Conservation (phyloP, 37 sponge, comb jelly and placozoan genomes). For the Amphimedon queenslandica region DNA sequence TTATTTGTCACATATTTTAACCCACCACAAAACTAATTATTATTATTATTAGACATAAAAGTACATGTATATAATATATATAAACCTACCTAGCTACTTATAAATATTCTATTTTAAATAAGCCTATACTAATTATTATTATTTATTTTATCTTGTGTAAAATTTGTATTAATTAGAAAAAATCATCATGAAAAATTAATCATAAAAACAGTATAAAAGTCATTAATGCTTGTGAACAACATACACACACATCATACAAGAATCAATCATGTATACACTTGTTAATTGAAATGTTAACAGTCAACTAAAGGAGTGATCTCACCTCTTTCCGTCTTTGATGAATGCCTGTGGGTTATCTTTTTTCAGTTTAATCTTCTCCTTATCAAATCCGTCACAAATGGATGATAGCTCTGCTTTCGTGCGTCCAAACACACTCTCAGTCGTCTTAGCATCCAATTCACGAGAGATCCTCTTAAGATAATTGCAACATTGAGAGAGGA, state of each 20-base stretch:
- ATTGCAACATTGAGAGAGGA: conserved; percentile 12
- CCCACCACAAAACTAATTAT: too few species aligned
- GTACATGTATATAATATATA: too few species aligned
- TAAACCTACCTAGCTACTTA: too few species aligned
- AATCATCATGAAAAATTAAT: too few species aligned
- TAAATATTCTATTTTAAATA: too few species aligned
- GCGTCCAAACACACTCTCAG: conserved; percentile 30
- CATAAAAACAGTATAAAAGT: too few species aligned
- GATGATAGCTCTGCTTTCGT: conserved; percentile 19
- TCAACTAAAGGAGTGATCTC: background rate
- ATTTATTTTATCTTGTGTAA: too few species aligned
- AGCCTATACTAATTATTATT: too few species aligned
- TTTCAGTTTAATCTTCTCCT: background rate
- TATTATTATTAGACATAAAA: too few species aligned
- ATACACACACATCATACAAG: too few species aligned
- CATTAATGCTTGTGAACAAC: too few species aligned
- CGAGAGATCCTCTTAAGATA: conserved; percentile 10
- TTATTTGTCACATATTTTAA: background rate
- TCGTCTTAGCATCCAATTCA: conserved; percentile 48
- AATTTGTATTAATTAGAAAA: too few species aligned
- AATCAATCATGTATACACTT: background rate
- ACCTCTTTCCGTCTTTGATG: background rate
- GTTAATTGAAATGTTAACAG: background rate
- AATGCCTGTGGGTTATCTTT: background rate
- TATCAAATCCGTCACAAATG: background rate